Evolutionary conservation across 2,888 invertebrate genomes (phyloP).

Genomic region (Eupeodes luniger): DNA sequence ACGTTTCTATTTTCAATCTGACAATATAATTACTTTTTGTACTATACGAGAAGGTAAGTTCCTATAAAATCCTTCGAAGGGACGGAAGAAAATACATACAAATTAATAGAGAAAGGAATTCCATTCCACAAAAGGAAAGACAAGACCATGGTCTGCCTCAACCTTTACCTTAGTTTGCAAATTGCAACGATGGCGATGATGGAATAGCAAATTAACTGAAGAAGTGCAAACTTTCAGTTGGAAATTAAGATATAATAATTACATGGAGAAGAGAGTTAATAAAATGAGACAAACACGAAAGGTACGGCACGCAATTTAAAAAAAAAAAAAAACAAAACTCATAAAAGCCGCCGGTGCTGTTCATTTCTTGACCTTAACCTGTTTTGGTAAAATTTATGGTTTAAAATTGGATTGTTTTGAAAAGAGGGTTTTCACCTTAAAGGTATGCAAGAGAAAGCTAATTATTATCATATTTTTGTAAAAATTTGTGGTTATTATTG

Average conservation of each 20-base stretch:
- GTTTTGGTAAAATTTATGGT: neutral
- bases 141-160: conserved; percentile 8
- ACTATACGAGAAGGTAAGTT: neutral
- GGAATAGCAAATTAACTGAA: conserved; percentile 38
- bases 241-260: conserved; percentile 34
- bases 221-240: conserved; percentile 28
- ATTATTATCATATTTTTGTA: neutral
- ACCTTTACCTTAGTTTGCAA: neutral
- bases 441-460: neutral
- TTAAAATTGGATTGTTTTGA: neutral
- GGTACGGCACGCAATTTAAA: conserved; percentile 9
- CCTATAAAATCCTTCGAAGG: conserved; percentile 11
- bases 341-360: neutral
- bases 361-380: conserved; percentile 21
- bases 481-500: too few relatives aligned
- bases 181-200: conserved; percentile 11
- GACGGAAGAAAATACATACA: conserved; percentile 21
- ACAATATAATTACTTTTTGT: conserved; percentile 44
- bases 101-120: conserved; percentile 30
- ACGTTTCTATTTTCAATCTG: conserved; percentile 25
- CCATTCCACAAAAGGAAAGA: neutral
- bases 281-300: conserved; percentile 16
- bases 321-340: neutral
- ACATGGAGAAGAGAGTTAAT: neutral
- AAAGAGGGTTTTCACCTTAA: neutral